These are phyloP conservation scores for Periphyllus acericola DNA, from an alignment of 2,888 invertebrate genomes.

Conservation along the genomic window DNA sequence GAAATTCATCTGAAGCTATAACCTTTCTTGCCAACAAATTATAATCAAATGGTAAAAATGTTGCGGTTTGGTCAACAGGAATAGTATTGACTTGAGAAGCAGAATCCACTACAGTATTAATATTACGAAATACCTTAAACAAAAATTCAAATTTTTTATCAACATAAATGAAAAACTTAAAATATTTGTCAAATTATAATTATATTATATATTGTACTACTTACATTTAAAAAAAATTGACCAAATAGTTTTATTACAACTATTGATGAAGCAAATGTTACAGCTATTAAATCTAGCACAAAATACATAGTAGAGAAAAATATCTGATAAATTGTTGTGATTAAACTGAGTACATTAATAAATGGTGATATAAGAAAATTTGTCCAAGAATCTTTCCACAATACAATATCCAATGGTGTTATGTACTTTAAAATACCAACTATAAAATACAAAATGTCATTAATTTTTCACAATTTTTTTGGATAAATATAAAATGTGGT, in stretches of 20 bases:
- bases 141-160: background rate
- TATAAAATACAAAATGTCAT: slow-evolving; percentile 22
- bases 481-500: background rate
- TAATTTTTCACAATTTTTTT: background rate
- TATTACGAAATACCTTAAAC: slow-evolving; percentile 30
- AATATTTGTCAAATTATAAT: background rate
- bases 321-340: slow-evolving; percentile 44
- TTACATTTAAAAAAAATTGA: slow-evolving; percentile 50
- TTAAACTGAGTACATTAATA: slow-evolving; percentile 45
- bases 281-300: slow-evolving; percentile 41
- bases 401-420: background rate
- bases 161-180: background rate
- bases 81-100: slow-evolving; percentile 27
- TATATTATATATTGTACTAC: background rate
- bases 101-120: slow-evolving; percentile 19
- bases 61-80: background rate
- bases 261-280: slow-evolving; percentile 31
- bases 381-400: slow-evolving; percentile 52
- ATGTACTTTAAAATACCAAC: slow-evolving; percentile 14
- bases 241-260: slow-evolving; percentile 38
- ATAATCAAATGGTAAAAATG: slow-evolving; percentile 45
- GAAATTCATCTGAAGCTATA: slow-evolving; percentile 52
- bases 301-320: slow-evolving; percentile 35
- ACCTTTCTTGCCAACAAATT: slow-evolving; percentile 48
- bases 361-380: slow-evolving; percentile 51